Conservation (phyloP, 2,888 invertebrate genomes). For the Chymomyza amoena region DNA sequence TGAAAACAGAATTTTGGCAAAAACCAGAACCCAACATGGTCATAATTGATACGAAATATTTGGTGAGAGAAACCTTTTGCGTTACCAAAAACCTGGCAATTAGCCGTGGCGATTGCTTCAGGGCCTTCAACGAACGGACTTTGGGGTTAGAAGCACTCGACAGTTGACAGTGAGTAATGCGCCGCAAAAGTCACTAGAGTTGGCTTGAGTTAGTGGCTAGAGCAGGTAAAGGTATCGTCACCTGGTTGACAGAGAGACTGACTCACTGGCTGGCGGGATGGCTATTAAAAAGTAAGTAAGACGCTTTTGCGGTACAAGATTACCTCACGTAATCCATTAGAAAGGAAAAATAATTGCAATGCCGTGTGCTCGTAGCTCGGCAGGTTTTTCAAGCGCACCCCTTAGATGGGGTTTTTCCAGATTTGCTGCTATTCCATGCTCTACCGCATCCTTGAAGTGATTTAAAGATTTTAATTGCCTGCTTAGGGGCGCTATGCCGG, state of each 20-base stretch:
- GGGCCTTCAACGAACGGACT: background rate
- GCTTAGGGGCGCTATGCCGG: slow-evolving; percentile 1
- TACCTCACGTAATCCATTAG: slow-evolving; percentile 29
- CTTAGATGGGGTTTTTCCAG: background rate
- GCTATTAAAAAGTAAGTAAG: background rate
- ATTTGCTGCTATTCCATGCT: background rate
- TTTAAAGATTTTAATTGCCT: slow-evolving; percentile 23
- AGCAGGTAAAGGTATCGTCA: background rate
- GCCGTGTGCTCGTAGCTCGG: background rate
- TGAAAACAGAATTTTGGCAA: slow-evolving; percentile 1
- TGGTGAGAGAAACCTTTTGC: background rate
- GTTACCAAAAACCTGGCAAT: slow-evolving; percentile 8
- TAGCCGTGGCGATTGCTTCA: slow-evolving; percentile 1
- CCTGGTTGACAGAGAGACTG: background rate
- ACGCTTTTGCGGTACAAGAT: slow-evolving; percentile 15
- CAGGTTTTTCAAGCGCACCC: background rate
- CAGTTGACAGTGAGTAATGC: slow-evolving; percentile 25
- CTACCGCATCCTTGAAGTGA: background rate
- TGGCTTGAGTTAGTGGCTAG: slow-evolving; percentile 1
- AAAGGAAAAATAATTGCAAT: slow-evolving; percentile 27
- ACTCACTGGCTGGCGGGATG: background rate
- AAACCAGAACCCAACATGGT: background rate
- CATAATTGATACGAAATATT: slow-evolving; percentile 25
- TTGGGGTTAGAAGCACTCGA: slow-evolving; percentile 1
- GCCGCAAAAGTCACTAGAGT: slow-evolving; percentile 13